Conservation (phyloP, 1,140 invertebrate genomes). For the Atta cephalotes region DNA sequence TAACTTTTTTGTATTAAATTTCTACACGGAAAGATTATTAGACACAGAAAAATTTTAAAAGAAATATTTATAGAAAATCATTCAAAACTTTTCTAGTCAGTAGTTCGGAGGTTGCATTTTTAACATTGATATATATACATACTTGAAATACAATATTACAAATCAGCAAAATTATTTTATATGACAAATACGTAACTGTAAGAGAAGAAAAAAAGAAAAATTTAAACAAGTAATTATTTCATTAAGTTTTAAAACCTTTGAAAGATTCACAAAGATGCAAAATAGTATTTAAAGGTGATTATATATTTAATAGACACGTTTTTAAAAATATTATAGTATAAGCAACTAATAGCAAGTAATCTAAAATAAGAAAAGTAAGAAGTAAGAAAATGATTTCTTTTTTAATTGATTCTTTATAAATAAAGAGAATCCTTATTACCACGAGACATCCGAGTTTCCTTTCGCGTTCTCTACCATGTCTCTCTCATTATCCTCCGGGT, state of each 20-base stretch:
- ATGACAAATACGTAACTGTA: not conserved
- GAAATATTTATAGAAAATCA: not conserved
- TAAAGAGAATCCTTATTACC: constrained; percentile 72
- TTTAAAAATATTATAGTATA: not conserved
- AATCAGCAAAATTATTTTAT: not conserved
- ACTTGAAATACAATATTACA: no score
- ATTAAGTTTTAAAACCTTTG: not conserved
- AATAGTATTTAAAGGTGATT: not conserved
- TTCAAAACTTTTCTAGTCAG: not conserved
- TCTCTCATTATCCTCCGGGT: constrained; percentile 82
- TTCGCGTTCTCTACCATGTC: constrained; percentile 68
- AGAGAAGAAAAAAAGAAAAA: not conserved
- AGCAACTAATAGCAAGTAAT: not conserved
- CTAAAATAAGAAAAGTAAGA: not conserved
- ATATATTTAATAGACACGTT: not conserved
- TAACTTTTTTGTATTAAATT: no score
- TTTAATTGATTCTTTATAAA: not conserved
- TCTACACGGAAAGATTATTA: not conserved
- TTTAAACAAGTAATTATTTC: not conserved
- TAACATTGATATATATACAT: not conserved
- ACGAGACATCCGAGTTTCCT: constrained; percentile 68
- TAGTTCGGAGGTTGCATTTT: not conserved
- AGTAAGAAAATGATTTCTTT: not conserved
- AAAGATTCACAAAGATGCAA: not conserved
- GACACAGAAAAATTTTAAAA: not conserved